These are phyloP conservation scores for Lithophane leautieri DNA, from an alignment of 2,888 invertebrate species.

Conservation along the genomic window DNA sequence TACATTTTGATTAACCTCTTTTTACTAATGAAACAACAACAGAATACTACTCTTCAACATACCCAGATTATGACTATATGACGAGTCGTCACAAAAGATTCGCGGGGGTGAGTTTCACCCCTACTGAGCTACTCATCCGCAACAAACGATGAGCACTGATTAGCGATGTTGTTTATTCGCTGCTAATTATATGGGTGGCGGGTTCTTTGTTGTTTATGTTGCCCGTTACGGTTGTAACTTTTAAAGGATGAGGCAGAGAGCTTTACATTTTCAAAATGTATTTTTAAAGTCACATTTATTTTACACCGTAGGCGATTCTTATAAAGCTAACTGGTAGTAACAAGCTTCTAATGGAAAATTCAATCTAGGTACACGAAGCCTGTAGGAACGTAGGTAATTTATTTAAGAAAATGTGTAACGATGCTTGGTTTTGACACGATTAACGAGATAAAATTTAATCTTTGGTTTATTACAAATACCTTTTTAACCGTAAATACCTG, in stretches of 20 bases:
- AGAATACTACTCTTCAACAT: background rate
- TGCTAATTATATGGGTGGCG: slow-evolving; percentile 45
- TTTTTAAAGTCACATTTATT: background rate
- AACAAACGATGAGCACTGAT: slow-evolving; percentile 63
- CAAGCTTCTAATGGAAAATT: background rate
- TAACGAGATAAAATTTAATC: too few species aligned
- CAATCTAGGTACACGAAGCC: background rate
- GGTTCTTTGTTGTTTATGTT: slow-evolving; percentile 21
- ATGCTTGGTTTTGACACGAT: background rate
- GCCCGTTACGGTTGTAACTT: background rate
- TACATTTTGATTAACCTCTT: background rate
- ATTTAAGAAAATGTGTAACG: too few species aligned
- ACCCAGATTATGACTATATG: slow-evolving; percentile 17
- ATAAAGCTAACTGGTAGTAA: background rate
- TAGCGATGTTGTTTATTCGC: slow-evolving; percentile 56
- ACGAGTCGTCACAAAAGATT: slow-evolving; percentile 39
- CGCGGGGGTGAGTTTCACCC: slow-evolving; percentile 14
- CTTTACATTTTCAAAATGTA: background rate
- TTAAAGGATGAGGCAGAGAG: background rate
- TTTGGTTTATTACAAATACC: background rate
- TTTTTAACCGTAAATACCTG: background rate
- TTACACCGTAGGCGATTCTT: background rate
- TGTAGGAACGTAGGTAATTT: too few species aligned
- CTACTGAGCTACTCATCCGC: slow-evolving; percentile 58
- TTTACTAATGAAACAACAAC: too few species aligned